phyloP scores from a whole-genome alignment of 2,888 invertebrate genomes.

The Nomada fucata region DNA sequence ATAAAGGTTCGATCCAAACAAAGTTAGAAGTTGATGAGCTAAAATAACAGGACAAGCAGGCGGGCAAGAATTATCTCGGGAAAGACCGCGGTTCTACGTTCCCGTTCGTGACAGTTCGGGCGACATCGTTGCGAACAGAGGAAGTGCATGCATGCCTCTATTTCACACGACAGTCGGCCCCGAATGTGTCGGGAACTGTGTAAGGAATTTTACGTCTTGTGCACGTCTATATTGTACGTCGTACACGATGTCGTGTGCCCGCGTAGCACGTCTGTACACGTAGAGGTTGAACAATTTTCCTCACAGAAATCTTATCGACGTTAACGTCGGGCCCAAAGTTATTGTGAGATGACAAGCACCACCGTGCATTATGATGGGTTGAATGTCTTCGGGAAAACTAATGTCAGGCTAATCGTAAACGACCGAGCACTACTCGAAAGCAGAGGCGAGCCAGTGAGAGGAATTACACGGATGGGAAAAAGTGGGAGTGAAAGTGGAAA shows the following conservation, averaged over 20 bases:
- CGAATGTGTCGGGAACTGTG: constrained; percentile 49
- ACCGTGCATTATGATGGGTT: constrained; percentile 63
- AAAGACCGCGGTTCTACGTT: constrained; percentile 25
- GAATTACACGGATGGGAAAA: constrained; percentile 50
- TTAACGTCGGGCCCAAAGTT: constrained; percentile 40
- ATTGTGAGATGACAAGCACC: constrained; percentile 66
- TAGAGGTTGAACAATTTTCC: constrained; percentile 16
- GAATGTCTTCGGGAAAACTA: constrained; percentile 52
- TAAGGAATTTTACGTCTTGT: constrained; percentile 4
- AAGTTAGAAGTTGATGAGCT: constrained; percentile 3
- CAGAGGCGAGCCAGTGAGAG: constrained; percentile 54
- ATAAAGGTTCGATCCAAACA: constrained; percentile 34
- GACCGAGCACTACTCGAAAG: constrained; percentile 38
- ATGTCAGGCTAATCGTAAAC: constrained; percentile 56
- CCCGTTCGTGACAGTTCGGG: constrained; percentile 63
- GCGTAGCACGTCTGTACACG: constrained; percentile 20
- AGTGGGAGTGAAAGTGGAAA: constrained; percentile 70
- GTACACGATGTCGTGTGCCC: neutral
- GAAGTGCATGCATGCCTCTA: constrained; percentile 44
- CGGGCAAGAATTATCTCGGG: constrained; percentile 36
- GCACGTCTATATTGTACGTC: constrained; percentile 22
- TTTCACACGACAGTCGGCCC: constrained; percentile 42
- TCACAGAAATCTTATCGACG: constrained; percentile 37
- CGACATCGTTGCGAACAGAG: constrained; percentile 56
- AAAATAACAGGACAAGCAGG: constrained; percentile 26